Percentiles rank a stretch among this genome's conserved stretches.
Evolutionary conservation across 2,113 vertebrate genomes (phyloP).

Genomic region (Smithornis capensis): DNA sequence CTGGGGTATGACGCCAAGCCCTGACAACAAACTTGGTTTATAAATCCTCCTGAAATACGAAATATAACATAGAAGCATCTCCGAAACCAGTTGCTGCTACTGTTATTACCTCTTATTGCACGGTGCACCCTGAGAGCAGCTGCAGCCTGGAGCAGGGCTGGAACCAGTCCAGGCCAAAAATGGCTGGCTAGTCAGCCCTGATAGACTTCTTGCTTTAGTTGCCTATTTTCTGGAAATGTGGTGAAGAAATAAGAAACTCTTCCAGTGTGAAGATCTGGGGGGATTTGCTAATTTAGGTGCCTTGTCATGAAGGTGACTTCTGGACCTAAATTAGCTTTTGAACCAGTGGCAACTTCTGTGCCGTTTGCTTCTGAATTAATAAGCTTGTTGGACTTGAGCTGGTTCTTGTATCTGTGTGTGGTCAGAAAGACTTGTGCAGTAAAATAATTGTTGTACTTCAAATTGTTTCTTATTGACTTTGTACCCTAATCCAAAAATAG

Average conservation of each 20-base stretch:
- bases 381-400: background rate
- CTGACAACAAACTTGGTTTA: background rate
- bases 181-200: background rate
- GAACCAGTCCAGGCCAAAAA: background rate
- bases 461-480: background rate
- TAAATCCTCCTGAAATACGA: background rate
- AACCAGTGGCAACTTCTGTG: background rate
- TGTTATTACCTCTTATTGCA: background rate
- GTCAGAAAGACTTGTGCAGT: background rate
- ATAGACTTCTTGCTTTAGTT: rapidly evolving
- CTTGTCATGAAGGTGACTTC: background rate
- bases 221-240: background rate
- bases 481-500: background rate
- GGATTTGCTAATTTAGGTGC: background rate
- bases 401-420: background rate
- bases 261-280: background rate
- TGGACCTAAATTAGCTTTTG: background rate
- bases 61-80: background rate
- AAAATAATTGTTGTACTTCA: background rate
- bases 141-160: background rate
- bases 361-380: background rate
- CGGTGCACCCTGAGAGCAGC: background rate
- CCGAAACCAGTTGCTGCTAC: rapidly evolving
- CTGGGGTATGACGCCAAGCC: background rate
- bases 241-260: background rate